These are phyloP conservation scores for Channa striata DNA, from an alignment of 2,797 vertebrate genomes.

Conservation along the genomic window DNA sequence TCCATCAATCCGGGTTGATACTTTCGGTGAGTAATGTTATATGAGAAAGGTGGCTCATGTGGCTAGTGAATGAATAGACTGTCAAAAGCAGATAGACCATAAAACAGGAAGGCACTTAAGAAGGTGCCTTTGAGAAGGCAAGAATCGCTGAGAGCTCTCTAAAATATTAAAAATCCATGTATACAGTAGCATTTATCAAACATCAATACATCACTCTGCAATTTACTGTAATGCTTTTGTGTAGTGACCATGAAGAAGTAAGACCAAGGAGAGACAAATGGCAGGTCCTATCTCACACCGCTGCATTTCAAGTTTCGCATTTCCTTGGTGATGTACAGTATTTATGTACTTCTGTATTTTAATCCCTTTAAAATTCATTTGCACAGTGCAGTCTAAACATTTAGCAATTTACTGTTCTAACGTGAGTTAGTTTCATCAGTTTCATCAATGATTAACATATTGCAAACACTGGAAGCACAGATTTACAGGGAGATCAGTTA, in stretches of 20 bases:
- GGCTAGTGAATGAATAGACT: slow-evolving; percentile 41
- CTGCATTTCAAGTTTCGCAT: background rate
- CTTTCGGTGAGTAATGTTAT: slow-evolving; percentile 54
- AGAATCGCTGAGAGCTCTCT: slow-evolving; percentile 19
- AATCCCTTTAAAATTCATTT: background rate
- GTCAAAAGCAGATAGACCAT: slow-evolving; percentile 54
- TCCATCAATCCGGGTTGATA: slow-evolving; percentile 65
- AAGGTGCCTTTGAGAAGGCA: slow-evolving; percentile 59
- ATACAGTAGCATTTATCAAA: slow-evolving; percentile 9
- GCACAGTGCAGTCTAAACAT: too few relatives aligned
- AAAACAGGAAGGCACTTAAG: slow-evolving; percentile 39
- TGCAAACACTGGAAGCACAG: background rate
- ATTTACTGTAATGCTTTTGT: slow-evolving; percentile 29
- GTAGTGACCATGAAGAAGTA: slow-evolving; percentile 4
- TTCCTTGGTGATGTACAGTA: too few relatives aligned
- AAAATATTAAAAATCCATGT: slow-evolving; percentile 34
- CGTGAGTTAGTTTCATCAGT: background rate
- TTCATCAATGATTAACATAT: background rate
- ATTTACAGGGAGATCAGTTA: background rate
- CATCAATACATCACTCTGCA: slow-evolving; percentile 3
- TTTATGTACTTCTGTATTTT: too few relatives aligned
- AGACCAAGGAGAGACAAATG: background rate
- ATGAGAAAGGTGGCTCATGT: slow-evolving; percentile 40
- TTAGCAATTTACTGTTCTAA: background rate
- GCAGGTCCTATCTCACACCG: background rate